Evolutionary conservation across 2,888 invertebrate genomes (phyloP).

Genomic region (Cinara cedri): DNA sequence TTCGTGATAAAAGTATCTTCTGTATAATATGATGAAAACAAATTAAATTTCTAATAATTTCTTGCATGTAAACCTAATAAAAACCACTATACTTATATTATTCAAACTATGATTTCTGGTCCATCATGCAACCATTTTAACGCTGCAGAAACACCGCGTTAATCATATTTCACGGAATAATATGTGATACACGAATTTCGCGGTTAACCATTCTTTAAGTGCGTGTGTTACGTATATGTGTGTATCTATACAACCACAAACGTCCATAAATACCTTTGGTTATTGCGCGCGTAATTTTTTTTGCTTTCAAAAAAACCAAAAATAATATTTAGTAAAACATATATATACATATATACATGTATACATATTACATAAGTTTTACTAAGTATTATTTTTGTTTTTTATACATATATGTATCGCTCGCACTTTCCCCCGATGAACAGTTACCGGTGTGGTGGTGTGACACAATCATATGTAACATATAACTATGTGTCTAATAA

Average conservation of each 20-base stretch:
- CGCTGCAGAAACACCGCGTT: not conserved
- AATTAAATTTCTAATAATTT: too few relatives aligned
- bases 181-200: not conserved
- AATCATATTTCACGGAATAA: not conserved
- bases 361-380: too few relatives aligned
- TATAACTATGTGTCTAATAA: not conserved
- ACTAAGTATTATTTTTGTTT: too few relatives aligned
- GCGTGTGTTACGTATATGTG: too few relatives aligned
- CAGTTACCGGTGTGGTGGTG: not conserved
- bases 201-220: not conserved
- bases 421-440: constrained; percentile 10
- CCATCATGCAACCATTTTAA: too few relatives aligned
- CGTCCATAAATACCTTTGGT: too few relatives aligned
- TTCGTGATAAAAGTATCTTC: too few relatives aligned
- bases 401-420: not conserved
- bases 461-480: not conserved
- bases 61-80: too few relatives aligned
- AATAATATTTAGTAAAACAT: not conserved
- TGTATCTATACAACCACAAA: too few relatives aligned
- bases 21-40: too few relatives aligned
- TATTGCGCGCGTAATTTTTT: not conserved
- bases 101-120: too few relatives aligned
- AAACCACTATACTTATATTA: too few relatives aligned
- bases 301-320: not conserved
- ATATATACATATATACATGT: not conserved